Base-by-base conservation (phyloP, 2,888 invertebrate species). In the Dasypolia templi region DNA sequence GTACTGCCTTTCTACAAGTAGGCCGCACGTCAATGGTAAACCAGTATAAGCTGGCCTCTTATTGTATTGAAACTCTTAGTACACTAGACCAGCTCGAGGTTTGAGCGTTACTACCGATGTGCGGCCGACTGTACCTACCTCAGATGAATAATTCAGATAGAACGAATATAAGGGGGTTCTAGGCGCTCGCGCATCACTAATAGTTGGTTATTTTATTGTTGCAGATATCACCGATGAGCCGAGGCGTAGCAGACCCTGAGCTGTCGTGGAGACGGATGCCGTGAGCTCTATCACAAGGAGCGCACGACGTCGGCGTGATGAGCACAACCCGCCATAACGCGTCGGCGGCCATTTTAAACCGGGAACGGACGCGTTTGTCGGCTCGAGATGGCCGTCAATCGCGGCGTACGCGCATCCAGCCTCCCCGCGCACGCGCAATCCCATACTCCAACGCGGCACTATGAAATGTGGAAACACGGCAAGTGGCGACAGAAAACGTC, bases 401-500 rank as follows among this genome's bases (percentile, higher is more conserved):
- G 91, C 93, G 92, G 91, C 91, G 90, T 87, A 89, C 91, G 90
- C 89, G 91, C 91, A 86, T 85, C 85, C 91, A 90, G 89, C 89
- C 90, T 86, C 83, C 92, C 93, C 83, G 94, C 93, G 93, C 93
- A 90, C 89, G 90, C 92, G 92, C 93, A 92, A 90, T 89, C 91
- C 85, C 91, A 89, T 88, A 89, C 92, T 84, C 91, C 92, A 77
- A 88, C 92, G 86, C 93, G 90, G 89, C 93, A 93, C 94, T 96
- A 97, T 94, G 97, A 97, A 96, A 97, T 97, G 97, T 97, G 97
- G 97, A 98, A 98, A 95, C 98, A 98, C 97, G 97, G 97, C 96
- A 98, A 98, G 97, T 98, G 98, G 98, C 97, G 98, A 96, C 96
- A 96, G 92, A 96, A 96, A 95, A 93, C 94, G 93, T 94, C 95